These are phyloP conservation scores for Cyclophora punctaria DNA, from an alignment of 2,888 invertebrate genomes.

Conservation along the genomic window DNA sequence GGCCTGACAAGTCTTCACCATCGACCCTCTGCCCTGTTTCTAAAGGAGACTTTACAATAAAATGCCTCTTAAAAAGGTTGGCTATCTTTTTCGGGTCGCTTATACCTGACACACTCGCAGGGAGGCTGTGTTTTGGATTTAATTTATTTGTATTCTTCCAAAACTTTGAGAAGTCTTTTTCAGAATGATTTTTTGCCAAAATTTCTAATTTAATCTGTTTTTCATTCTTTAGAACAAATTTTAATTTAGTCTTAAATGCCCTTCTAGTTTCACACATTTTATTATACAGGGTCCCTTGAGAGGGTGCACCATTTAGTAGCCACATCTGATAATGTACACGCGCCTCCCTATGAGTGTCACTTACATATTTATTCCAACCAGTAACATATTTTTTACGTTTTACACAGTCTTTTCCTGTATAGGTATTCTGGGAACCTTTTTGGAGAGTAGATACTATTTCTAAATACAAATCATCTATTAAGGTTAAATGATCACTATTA, in stretches of 20 bases:
- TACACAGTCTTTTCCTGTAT: neutral
- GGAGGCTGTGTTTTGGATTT: neutral
- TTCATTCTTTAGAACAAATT: neutral
- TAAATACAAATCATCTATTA: neutral
- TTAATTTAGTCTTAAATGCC: neutral
- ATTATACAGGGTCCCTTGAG: neutral
- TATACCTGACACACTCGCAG: neutral
- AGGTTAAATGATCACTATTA: neutral
- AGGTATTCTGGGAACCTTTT: no score
- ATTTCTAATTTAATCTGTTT: neutral
- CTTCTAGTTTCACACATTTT: neutral
- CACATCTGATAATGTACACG: neutral
- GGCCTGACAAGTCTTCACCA: neutral
- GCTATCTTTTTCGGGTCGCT: conserved; percentile 1
- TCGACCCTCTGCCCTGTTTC: neutral
- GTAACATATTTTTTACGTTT: neutral
- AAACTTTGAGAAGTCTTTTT: neutral
- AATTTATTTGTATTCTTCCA: neutral
- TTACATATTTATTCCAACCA: neutral
- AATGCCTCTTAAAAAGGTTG: neutral
- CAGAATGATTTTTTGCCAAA: neutral
- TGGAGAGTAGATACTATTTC: no score
- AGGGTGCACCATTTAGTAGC: neutral
- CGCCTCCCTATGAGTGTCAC: neutral
- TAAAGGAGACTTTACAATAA: neutral